These are phyloP conservation scores for Catagonus wagneri DNA, from an alignment of 2,113 vertebrate genomes.

Conservation along the genomic window DNA sequence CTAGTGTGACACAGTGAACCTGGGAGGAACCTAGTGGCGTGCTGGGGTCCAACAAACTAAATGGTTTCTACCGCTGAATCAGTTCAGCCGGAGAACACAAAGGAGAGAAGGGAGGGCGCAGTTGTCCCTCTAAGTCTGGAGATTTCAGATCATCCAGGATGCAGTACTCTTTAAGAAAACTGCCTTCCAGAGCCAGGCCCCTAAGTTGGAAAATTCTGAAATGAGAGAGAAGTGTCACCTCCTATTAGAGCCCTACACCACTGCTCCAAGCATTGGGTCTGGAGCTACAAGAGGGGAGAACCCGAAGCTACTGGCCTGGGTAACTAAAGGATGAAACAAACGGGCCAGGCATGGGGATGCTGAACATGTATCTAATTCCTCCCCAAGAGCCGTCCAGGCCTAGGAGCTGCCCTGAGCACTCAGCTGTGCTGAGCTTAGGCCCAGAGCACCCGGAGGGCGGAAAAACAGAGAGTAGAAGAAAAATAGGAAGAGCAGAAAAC, in stretches of 20 bases:
- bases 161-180: neutral
- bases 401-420: slow-evolving; percentile 31
- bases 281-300: neutral
- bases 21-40: neutral
- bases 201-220: slow-evolving; percentile 3
- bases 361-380: neutral
- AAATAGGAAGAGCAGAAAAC: neutral
- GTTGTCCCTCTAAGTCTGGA: neutral
- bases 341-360: slow-evolving; percentile 13
- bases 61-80: neutral
- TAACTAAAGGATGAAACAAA: neutral
- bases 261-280: neutral
- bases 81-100: neutral
- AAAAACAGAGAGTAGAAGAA: neutral
- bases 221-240: neutral
- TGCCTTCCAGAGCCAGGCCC: slow-evolving; percentile 15
- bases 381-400: slow-evolving; percentile 59
- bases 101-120: neutral
- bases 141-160: neutral
- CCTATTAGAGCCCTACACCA: neutral
- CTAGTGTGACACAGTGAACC: neutral
- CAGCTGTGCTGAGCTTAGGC: slow-evolving; percentile 11
- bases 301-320: slow-evolving; percentile 12
- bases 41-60: neutral
- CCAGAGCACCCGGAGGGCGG: slow-evolving; percentile 20